Percentiles rank a stretch among this genome's conserved stretches.
phyloP scores from a whole-genome alignment of 2,113 vertebrate genomes.

The Nerophis ophidion region DNA sequence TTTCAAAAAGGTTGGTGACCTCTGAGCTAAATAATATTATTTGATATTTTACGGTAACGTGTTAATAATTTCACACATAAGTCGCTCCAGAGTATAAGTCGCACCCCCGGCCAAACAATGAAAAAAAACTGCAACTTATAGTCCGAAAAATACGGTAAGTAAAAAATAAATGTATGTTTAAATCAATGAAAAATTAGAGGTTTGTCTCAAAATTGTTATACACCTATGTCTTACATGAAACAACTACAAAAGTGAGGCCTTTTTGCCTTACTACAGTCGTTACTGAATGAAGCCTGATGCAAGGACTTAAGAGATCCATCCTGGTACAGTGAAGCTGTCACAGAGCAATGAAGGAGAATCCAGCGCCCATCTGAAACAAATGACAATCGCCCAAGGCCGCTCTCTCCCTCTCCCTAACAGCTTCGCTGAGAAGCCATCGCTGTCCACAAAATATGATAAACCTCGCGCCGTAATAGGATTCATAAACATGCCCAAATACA shows the following conservation, averaged over 20 bases:
- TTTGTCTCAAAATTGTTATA: not conserved
- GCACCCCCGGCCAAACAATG: no score
- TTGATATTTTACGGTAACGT: no score
- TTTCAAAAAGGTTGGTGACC: no score
- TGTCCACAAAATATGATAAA: slow-evolving; percentile 86
- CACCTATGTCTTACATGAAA: slow-evolving; percentile 18
- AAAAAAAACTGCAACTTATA: no score
- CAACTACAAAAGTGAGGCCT: slow-evolving; percentile 22
- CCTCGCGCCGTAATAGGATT: slow-evolving; percentile 94
- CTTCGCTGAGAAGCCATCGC: slow-evolving; percentile 80
- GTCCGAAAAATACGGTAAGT: no score
- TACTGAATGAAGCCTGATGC: slow-evolving; percentile 68
- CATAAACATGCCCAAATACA: slow-evolving; percentile 93
- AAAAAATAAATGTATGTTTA: no score
- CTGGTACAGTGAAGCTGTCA: slow-evolving; percentile 69
- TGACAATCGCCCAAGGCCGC: slow-evolving; percentile 83
- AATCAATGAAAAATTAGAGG: no score
- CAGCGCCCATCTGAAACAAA: slow-evolving; percentile 76
- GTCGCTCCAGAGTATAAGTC: no score
- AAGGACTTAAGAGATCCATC: slow-evolving; percentile 67
- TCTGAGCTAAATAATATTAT: no score
- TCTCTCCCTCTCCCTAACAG: slow-evolving; percentile 71
- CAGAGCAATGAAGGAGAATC: slow-evolving; percentile 69
- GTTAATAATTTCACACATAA: no score
- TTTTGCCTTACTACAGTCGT: slow-evolving; percentile 59